phyloP scores from a whole-genome alignment of 2,113 vertebrate genomes.

The Thamnaconus septentrionalis region DNA sequence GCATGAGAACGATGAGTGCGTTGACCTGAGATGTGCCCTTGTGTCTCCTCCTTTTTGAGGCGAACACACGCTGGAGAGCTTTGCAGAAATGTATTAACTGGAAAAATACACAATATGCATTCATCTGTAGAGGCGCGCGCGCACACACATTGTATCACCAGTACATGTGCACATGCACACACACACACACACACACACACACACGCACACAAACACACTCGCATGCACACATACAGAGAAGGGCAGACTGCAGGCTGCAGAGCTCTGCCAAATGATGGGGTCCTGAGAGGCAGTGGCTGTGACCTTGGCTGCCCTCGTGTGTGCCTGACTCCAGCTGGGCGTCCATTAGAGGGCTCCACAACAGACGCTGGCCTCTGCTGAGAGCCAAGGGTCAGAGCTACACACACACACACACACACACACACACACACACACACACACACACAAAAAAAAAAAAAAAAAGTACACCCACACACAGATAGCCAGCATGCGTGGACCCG shows the following conservation, averaged over 20 bases:
- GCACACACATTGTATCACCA: no score
- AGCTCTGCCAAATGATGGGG: conserved; percentile 68
- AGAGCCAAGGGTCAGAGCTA: conserved; percentile 64
- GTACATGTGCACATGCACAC: not conserved
- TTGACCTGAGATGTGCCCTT: not conserved
- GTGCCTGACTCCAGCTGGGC: conserved; percentile 73
- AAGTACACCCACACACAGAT: conserved; percentile 1
- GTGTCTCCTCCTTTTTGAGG: not conserved
- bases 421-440: not conserved
- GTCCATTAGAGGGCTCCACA: conserved; percentile 75
- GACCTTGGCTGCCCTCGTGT: conserved; percentile 76
- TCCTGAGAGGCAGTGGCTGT: conserved; percentile 62
- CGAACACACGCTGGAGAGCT: not conserved
- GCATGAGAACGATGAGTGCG: not conserved
- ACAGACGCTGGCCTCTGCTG: conserved; percentile 74
- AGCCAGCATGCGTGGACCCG: conserved; percentile 9
- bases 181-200: not conserved
- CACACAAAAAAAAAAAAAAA: not conserved
- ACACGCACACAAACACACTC: not conserved
- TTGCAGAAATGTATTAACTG: not conserved
- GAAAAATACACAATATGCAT: not conserved
- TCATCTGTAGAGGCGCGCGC: no score
- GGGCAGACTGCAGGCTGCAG: conserved; percentile 41
- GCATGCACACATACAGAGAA: conserved; percentile 10
- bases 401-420: conserved; percentile 20